A percentile compares a stretch with the other conserved stretches of the same genome.
phyloP scores from a whole-genome alignment of 2,888 invertebrate species.

The Mycalesis mineus region DNA sequence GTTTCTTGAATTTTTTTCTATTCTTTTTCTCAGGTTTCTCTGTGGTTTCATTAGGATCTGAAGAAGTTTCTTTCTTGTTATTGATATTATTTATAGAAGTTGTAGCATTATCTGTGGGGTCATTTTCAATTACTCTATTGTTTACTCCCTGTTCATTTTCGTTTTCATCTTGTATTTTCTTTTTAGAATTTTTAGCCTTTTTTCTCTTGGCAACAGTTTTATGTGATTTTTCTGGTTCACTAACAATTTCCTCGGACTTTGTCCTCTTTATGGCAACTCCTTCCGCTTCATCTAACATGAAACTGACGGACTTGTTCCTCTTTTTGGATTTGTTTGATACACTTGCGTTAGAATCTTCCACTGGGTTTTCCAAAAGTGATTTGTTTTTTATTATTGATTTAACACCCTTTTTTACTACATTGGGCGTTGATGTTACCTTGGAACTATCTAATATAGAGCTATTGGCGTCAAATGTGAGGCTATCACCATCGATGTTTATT shows the following conservation, averaged over 20 bases:
- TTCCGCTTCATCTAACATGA: conserved; percentile 59
- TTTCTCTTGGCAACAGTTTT: conserved; percentile 29
- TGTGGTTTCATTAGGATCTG: background rate
- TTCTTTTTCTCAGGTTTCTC: background rate
- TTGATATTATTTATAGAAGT: conserved; percentile 20
- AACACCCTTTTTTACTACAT: conserved; percentile 33
- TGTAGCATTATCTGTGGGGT: conserved; percentile 12
- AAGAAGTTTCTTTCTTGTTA: background rate
- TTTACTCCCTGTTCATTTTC: conserved; percentile 27
- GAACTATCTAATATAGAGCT: conserved; percentile 32
- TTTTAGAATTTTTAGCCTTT: conserved; percentile 39
- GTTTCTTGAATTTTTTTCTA: background rate
- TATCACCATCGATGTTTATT: conserved; percentile 43
- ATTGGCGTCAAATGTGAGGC: conserved; percentile 28
- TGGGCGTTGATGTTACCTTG: conserved; percentile 47
- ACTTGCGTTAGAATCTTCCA: conserved; percentile 33
- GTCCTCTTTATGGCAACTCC: conserved; percentile 52
- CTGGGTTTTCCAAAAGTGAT: conserved; percentile 32
- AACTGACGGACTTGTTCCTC: conserved; percentile 66
- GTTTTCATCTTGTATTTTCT: conserved; percentile 25
- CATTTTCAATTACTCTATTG: conserved; percentile 8
- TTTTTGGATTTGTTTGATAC: conserved; percentile 50
- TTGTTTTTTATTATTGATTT: conserved; percentile 56
- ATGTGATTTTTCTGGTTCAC: conserved; percentile 37
- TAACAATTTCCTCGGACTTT: conserved; percentile 47